These are phyloP conservation scores for Anoplophora glabripennis DNA, from an alignment of 1,140 invertebrate species.

Conservation along the genomic window DNA sequence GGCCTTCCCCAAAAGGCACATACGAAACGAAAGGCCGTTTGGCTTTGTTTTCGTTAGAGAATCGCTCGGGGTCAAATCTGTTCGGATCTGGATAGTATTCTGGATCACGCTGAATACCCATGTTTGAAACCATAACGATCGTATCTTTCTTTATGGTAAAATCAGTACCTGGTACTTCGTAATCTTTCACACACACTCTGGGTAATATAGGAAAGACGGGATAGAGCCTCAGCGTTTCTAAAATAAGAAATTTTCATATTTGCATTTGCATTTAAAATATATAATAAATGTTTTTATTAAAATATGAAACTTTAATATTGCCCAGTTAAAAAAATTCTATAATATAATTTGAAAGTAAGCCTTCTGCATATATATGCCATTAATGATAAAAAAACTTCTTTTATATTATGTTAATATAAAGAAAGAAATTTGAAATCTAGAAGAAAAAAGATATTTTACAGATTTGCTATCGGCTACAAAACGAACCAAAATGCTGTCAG, in stretches of 20 bases:
- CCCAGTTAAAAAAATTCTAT: too few relatives aligned
- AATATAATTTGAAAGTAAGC: too few relatives aligned
- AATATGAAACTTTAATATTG: too few relatives aligned
- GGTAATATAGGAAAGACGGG: conserved; percentile 45
- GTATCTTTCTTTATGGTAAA: conserved; percentile 61
- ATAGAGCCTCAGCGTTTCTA: conserved; percentile 37
- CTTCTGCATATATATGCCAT: too few relatives aligned
- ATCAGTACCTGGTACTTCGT: conserved; percentile 55
- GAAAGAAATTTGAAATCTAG: too few relatives aligned
- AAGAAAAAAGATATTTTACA: too few relatives aligned
- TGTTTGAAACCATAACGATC: conserved; percentile 58
- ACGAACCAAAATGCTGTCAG: too few relatives aligned
- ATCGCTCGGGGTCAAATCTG: conserved; percentile 63
- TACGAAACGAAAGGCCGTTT: conserved; percentile 48
- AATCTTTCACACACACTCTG: conserved; percentile 49
- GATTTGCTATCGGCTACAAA: too few relatives aligned
- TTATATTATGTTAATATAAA: too few relatives aligned
- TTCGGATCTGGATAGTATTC: conserved; percentile 59
- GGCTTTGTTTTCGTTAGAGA: conserved; percentile 47
- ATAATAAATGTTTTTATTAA: too few relatives aligned
- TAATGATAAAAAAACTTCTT: too few relatives aligned
- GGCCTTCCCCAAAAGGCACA: conserved; percentile 61
- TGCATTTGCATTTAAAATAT: too few relatives aligned
- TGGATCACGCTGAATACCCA: conserved; percentile 62
- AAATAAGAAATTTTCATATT: conserved; percentile 6